Percentiles rank a stretch among this genome's conserved stretches.
Conservation (phyloP, 2,888 invertebrate species). For the Acleris cristana region DNA sequence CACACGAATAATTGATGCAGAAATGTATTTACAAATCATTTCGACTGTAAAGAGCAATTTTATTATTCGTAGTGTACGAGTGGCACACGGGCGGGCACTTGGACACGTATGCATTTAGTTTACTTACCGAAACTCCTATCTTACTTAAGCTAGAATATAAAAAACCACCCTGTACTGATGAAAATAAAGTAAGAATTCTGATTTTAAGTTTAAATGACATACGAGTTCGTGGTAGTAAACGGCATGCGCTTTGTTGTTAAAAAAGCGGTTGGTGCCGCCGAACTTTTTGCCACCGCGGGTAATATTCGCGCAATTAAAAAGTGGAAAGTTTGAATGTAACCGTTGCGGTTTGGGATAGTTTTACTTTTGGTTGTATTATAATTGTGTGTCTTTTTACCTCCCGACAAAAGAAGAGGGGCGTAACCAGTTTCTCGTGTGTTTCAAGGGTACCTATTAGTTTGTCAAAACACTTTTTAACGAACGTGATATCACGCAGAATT, state of each 20-base stretch:
- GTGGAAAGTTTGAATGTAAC: slow-evolving; percentile 17
- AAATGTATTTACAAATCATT: slow-evolving; percentile 30
- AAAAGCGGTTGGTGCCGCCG: slow-evolving; percentile 24
- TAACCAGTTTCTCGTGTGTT: too few relatives aligned
- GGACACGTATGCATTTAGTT: slow-evolving; percentile 36
- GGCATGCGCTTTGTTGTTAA: slow-evolving; percentile 32
- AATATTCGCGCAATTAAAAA: slow-evolving; percentile 38
- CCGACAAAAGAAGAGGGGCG: not conserved
- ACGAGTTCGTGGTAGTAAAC: not conserved
- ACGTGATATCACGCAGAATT: too few relatives aligned
- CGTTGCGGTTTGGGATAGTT: slow-evolving; percentile 18
- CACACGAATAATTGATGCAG: slow-evolving; percentile 5
- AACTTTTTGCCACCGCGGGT: slow-evolving; percentile 28
- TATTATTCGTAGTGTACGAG: slow-evolving; percentile 35
- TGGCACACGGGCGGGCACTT: slow-evolving; percentile 28
- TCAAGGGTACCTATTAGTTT: too few relatives aligned
- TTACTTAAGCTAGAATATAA: too few relatives aligned
- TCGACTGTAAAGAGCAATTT: slow-evolving; percentile 33
- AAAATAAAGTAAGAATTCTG: too few relatives aligned
- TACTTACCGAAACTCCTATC: too few relatives aligned
- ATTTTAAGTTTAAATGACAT: too few relatives aligned
- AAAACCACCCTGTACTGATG: too few relatives aligned
- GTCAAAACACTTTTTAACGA: too few relatives aligned
- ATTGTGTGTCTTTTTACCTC: not conserved
- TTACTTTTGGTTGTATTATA: not conserved